Conservation (phyloP, 2,113 vertebrate genomes). For the Cebus imitator region DNA sequence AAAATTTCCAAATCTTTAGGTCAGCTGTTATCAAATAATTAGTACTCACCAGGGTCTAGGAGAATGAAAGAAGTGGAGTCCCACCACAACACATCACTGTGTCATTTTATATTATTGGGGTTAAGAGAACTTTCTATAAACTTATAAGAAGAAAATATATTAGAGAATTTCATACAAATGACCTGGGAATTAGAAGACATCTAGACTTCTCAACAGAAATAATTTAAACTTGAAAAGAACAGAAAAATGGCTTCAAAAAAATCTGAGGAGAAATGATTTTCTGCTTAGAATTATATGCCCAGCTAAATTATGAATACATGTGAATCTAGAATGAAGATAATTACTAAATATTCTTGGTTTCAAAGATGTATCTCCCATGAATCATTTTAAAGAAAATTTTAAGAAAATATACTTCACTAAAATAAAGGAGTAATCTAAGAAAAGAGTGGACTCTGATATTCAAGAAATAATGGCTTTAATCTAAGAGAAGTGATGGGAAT, state of each 20-base stretch:
- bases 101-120: not conserved
- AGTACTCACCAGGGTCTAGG: not conserved
- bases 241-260: not conserved
- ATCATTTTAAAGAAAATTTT: not conserved
- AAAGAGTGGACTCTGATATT: not conserved
- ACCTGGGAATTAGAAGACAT: too few relatives aligned
- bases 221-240: not conserved
- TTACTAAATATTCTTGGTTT: not conserved
- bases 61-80: not conserved
- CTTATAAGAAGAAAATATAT: not conserved
- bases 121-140: not conserved
- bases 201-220: not conserved
- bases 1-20: not conserved
- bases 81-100: not conserved
- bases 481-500: not conserved
- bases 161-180: not conserved
- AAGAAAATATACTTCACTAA: not conserved
- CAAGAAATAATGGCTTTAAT: not conserved
- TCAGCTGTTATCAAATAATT: not conserved
- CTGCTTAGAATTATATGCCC: not conserved
- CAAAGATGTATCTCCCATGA: not conserved
- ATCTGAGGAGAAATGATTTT: not conserved
- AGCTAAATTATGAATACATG: not conserved
- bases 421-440: not conserved
- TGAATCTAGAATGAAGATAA: not conserved